Evolutionary conservation across 2,113 vertebrate species (phyloP).

Genomic region (Ciconia boyciana): DNA sequence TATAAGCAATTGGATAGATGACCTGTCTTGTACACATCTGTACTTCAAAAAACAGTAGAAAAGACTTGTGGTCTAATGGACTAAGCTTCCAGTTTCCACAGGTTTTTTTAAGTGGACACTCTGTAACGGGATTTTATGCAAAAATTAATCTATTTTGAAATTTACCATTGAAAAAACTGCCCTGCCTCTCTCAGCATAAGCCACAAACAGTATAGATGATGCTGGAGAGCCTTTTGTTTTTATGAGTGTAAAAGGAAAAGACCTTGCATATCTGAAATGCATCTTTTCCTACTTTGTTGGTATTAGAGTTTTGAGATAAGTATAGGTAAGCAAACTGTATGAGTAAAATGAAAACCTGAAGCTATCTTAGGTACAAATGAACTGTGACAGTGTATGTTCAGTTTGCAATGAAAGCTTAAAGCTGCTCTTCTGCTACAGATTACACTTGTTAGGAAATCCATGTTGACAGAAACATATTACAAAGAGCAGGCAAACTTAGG

Average conservation of each 20-base stretch:
- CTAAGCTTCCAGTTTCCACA: neutral
- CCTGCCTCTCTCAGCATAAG: neutral
- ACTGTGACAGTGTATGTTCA: neutral
- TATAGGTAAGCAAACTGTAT: neutral
- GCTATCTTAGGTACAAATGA: neutral
- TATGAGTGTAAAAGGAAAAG: neutral
- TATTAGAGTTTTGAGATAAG: neutral
- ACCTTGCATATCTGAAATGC: neutral
- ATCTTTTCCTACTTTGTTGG: neutral
- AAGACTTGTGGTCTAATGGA: neutral
- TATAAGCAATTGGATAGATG: neutral
- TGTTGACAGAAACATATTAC: constrained; percentile 8
- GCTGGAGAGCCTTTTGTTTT: neutral
- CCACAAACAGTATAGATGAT: neutral
- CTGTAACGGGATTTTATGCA: neutral
- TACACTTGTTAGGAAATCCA: neutral
- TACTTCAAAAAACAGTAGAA: neutral
- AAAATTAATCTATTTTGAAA: neutral
- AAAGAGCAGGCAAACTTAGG: neutral
- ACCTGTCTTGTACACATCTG: neutral
- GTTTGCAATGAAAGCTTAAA: neutral
- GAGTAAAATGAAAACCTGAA: neutral
- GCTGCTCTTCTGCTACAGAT: neutral
- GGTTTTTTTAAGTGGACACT: neutral
- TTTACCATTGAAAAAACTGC: neutral